Conservation (phyloP, 2,888 invertebrate species). For the Schizotus pectinicornis region DNA sequence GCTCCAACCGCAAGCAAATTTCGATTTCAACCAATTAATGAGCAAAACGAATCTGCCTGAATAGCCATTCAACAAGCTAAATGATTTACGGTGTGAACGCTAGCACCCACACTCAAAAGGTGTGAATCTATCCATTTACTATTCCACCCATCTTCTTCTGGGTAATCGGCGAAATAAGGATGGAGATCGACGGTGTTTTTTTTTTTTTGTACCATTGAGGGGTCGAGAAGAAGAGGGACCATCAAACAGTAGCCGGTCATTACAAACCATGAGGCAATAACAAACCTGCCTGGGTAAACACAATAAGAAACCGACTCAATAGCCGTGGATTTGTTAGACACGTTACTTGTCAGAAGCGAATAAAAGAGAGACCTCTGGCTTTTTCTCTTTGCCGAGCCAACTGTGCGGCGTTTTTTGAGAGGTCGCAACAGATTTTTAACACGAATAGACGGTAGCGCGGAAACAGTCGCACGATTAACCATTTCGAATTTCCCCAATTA, state of each 20-base stretch:
- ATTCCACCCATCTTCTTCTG: neutral
- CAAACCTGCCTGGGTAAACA: constrained; percentile 48
- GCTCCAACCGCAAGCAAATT: no score
- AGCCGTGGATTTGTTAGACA: constrained; percentile 44
- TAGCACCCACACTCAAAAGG: constrained; percentile 17
- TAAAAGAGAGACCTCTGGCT: constrained; percentile 36
- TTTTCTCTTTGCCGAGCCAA: constrained; percentile 34
- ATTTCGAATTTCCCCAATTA: no score
- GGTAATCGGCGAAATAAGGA: neutral
- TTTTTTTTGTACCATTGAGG: constrained; percentile 3
- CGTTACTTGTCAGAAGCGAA: constrained; percentile 38
- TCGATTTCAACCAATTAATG: constrained; percentile 25
- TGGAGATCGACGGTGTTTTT: neutral
- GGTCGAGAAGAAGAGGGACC: constrained; percentile 7
- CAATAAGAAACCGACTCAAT: constrained; percentile 47
- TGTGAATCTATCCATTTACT: constrained; percentile 13
- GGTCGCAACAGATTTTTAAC: no score
- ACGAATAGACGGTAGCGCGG: no score
- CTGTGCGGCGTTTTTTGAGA: constrained; percentile 3
- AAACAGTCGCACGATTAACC: no score
- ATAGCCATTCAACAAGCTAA: constrained; percentile 44
- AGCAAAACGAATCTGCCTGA: constrained; percentile 32
- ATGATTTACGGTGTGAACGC: constrained; percentile 46
- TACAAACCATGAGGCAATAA: constrained; percentile 50
- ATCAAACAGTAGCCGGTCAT: constrained; percentile 46